Percentiles rank a stretch among this genome's conserved stretches.
Conservation (phyloP, 2,888 invertebrate species). For the Nemotelus pantherinus region DNA sequence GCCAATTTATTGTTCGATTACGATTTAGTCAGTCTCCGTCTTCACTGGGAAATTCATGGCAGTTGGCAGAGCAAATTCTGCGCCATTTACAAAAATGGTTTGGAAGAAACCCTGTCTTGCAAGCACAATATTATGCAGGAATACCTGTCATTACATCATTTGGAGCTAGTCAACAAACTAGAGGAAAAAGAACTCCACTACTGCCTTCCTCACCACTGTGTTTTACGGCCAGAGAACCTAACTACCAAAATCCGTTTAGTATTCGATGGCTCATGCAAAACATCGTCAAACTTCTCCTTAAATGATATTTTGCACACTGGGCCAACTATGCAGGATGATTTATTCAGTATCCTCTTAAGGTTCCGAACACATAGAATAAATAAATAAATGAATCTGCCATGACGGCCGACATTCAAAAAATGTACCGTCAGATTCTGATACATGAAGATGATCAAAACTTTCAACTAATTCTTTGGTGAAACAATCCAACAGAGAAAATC, state of each 20-base stretch:
- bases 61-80: background rate
- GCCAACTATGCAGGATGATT: too few relatives aligned
- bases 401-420: background rate
- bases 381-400: background rate
- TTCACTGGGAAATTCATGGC: background rate
- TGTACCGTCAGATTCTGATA: background rate
- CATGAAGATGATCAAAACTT: background rate
- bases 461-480: background rate
- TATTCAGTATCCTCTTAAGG: too few relatives aligned
- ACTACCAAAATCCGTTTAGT: too few relatives aligned
- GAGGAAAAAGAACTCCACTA: background rate
- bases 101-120: background rate
- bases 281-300: too few relatives aligned
- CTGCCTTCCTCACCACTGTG: slow-evolving; percentile 14
- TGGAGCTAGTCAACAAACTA: background rate
- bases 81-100: background rate
- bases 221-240: too few relatives aligned
- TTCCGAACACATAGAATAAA: too few relatives aligned
- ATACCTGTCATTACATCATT: too few relatives aligned
- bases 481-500: too few relatives aligned
- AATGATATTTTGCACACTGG: too few relatives aligned
- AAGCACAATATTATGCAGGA: background rate
- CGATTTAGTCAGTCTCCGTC: too few relatives aligned
- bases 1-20: too few relatives aligned
- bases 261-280: too few relatives aligned